Evolutionary conservation across 2,113 vertebrate species (phyloP).

Genomic region (Mus pahari): DNA sequence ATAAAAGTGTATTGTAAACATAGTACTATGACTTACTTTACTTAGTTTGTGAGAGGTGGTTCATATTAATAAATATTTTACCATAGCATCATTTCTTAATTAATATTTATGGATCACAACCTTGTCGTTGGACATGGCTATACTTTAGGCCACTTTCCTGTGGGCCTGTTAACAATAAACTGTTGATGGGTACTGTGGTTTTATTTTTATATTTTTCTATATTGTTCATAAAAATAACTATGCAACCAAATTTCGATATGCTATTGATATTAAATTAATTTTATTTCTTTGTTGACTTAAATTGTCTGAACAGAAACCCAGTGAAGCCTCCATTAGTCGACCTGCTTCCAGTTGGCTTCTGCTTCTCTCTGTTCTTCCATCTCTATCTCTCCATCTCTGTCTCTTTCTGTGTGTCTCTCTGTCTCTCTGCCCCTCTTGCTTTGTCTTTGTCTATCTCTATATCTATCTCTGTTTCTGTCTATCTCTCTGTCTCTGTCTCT

Average conservation of each 20-base stretch:
- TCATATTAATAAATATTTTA: neutral
- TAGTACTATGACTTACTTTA: neutral
- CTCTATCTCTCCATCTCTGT: neutral
- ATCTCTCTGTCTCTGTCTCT: no score
- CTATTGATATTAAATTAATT: neutral
- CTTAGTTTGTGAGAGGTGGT: neutral
- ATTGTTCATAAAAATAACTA: neutral
- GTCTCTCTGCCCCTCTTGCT: no score
- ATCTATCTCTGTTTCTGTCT: no score
- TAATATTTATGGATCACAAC: neutral
- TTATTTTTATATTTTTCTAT: neutral
- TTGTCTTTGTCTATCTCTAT: no score
- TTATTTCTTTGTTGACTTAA: neutral
- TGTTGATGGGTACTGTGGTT: neutral
- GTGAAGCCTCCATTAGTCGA: neutral
- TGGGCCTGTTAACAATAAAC: neutral
- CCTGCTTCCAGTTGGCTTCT: no score
- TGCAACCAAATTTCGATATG: neutral
- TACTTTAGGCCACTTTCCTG: neutral
- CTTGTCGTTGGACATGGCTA: neutral
- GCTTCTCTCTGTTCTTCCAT: neutral
- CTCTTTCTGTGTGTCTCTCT: neutral
- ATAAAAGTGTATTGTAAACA: neutral
- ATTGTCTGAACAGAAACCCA: neutral
- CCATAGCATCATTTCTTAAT: neutral